Percentiles rank a stretch among this genome's conserved stretches.
Conservation (phyloP, 2,888 invertebrate genomes). For the Serripes groenlandicus region DNA sequence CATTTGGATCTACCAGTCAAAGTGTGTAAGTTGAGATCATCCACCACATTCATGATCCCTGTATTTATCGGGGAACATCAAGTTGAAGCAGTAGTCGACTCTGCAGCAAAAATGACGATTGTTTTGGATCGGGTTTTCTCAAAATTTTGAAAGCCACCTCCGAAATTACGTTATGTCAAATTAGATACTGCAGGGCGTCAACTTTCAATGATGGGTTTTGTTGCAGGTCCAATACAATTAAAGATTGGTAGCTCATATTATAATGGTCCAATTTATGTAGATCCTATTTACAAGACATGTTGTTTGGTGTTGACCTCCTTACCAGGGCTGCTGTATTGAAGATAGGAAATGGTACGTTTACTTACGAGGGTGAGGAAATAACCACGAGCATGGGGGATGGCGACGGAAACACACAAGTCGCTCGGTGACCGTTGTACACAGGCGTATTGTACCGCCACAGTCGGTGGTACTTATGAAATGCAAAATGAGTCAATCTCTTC, state of each 20-base stretch:
- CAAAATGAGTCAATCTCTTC: background rate
- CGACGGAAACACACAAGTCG: background rate
- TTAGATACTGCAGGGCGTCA: conserved; percentile 51
- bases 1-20: background rate
- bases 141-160: conserved; percentile 23
- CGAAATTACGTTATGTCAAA: conserved; percentile 29
- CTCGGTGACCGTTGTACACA: conserved; percentile 29
- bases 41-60: conserved; percentile 20
- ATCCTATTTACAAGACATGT: conserved; percentile 51
- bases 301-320: conserved; percentile 36
- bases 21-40: conserved; percentile 28
- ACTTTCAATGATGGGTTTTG: conserved; percentile 41
- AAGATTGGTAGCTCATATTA: conserved; percentile 14
- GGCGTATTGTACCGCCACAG: conserved; percentile 27
- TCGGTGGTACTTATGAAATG: conserved; percentile 15
- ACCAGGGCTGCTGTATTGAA: conserved; percentile 4
- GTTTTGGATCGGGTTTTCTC: conserved; percentile 54
- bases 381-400: background rate
- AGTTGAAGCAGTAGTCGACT: conserved; percentile 41
- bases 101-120: conserved; percentile 60
- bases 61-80: conserved; percentile 10
- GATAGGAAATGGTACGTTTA: too few relatives aligned
- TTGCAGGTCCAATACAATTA: conserved; percentile 18
- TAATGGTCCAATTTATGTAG: conserved; percentile 32
- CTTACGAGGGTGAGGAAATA: background rate